These are phyloP conservation scores for Spea bombifrons DNA, from an alignment of 2,113 vertebrate genomes.

Conservation along the genomic window DNA sequence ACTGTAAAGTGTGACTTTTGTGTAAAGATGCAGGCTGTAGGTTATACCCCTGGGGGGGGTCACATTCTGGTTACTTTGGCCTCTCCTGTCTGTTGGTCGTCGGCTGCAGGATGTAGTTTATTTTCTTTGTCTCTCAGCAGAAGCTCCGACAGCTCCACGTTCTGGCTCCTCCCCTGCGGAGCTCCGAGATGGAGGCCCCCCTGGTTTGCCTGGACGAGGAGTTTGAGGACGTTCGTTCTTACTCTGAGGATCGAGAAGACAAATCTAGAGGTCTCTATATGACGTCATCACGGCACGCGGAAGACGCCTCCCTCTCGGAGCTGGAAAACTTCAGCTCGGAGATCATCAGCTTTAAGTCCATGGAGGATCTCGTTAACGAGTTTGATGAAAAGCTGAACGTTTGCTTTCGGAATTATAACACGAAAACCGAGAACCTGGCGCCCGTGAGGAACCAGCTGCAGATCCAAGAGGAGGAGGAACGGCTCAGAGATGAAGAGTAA, in stretches of 20 bases:
- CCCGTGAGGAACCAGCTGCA: constrained; percentile 82
- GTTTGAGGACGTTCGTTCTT: constrained; percentile 84
- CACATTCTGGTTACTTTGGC: not conserved
- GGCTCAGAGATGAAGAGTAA: constrained; percentile 86
- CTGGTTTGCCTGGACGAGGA: constrained; percentile 89
- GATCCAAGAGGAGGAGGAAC: constrained; percentile 82
- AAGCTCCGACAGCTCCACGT: constrained; percentile 18
- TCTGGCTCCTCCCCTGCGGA: constrained; percentile 27
- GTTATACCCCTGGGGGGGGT: too few species aligned
- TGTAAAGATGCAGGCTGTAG: too few species aligned
- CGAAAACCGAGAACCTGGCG: constrained; percentile 85
- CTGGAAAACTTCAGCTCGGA: constrained; percentile 89
- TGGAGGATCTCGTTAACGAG: constrained; percentile 92
- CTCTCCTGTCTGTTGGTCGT: not conserved
- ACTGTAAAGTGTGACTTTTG: too few species aligned
- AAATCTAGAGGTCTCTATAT: constrained; percentile 62
- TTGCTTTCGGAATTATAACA: constrained; percentile 92
- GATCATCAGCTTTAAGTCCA: constrained; percentile 95
- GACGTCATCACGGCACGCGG: constrained; percentile 66
- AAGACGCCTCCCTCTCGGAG: constrained; percentile 88
- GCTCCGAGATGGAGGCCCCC: constrained; percentile 80
- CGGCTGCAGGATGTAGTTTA: not conserved
- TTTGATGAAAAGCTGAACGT: constrained; percentile 93
- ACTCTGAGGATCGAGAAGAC: constrained; percentile 70
- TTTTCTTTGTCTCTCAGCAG: constrained; percentile 1